phyloP scores from a whole-genome alignment of 2,888 invertebrate genomes.

The Dryomyza anilis region DNA sequence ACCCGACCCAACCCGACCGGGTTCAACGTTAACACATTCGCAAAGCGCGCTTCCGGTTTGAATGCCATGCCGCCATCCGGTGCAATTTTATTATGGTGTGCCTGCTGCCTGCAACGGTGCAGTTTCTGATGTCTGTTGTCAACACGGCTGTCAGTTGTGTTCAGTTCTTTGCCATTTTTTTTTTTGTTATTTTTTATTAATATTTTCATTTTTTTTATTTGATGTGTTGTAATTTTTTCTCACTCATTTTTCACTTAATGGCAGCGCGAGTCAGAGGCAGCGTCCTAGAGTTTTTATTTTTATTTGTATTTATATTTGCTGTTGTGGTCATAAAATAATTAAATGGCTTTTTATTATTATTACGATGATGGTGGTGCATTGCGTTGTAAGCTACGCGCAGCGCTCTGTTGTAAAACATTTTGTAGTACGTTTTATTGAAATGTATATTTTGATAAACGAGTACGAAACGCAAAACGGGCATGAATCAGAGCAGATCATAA shows the following conservation, averaged over 20 bases:
- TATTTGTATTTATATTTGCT: conserved; percentile 5
- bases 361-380: background rate
- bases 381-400: background rate
- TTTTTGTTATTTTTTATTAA: no score
- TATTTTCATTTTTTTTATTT: no score
- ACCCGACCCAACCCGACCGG: background rate
- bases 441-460: background rate
- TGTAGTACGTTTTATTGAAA: conserved; percentile 4
- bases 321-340: conserved; percentile 25
- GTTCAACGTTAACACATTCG: background rate
- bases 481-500: no score
- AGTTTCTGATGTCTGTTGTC: conserved; percentile 17
- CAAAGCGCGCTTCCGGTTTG: conserved; percentile 21
- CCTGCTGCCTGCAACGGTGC: conserved; percentile 8
- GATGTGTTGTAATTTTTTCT: no score
- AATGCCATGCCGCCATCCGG: conserved; percentile 24
- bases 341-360: conserved; percentile 24
- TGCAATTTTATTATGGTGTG: conserved; percentile 25
- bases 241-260: no score
- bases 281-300: no score
- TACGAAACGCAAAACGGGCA: no score
- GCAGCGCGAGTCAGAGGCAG: no score
- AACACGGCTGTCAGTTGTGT: conserved; percentile 10
- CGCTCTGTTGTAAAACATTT: background rate
- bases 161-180: no score